Evolutionary conservation across 2,888 invertebrate genomes (phyloP).

Genomic region (Bellardia bayeri): DNA sequence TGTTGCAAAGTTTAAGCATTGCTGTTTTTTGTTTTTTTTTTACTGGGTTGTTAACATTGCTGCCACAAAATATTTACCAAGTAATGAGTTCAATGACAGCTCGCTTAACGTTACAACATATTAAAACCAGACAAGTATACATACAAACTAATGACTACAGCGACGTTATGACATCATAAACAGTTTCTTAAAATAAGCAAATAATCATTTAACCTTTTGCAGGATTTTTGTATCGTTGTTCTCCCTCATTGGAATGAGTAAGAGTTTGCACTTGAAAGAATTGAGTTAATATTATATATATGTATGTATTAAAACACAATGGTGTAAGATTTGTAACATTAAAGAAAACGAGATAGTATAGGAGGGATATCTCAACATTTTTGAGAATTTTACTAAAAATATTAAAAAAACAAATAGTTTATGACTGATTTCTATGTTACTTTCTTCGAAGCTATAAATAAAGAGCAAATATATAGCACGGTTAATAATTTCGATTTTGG

Average conservation of each 20-base stretch:
- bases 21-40: neutral
- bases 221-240: constrained; percentile 15
- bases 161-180: neutral
- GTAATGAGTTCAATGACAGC: constrained; percentile 43
- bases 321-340: too few species aligned
- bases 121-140: neutral
- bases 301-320: constrained; percentile 42
- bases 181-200: neutral
- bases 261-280: neutral
- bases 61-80: constrained; percentile 36
- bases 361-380: too few species aligned
- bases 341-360: too few species aligned
- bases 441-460: too few species aligned
- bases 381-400: too few species aligned
- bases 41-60: constrained; percentile 17
- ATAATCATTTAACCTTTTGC: constrained; percentile 15
- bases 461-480: too few species aligned
- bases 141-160: neutral
- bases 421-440: too few species aligned
- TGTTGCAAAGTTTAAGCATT: neutral
- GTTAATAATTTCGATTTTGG: too few species aligned
- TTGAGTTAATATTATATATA: constrained; percentile 54
- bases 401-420: too few species aligned
- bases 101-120: constrained; percentile 6
- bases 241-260: neutral